A percentile compares a stretch with the other conserved stretches of the same genome.
Evolutionary conservation across 2,113 vertebrate species (phyloP).

Genomic region (Candoia aspera): DNA sequence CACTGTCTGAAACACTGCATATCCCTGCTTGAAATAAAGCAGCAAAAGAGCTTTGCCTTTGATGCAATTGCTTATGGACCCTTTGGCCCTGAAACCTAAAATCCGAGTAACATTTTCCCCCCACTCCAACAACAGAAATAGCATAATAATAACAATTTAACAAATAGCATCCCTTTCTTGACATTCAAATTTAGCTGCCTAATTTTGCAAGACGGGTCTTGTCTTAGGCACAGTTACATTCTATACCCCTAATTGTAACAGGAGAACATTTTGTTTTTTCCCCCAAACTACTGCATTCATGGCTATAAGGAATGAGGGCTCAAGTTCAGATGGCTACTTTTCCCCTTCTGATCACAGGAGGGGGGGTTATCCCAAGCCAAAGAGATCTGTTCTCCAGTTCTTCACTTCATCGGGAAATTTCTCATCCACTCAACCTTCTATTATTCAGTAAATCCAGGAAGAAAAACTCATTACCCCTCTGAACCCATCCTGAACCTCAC

Average conservation of each 20-base stretch:
- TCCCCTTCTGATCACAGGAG: not conserved
- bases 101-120: too few relatives aligned
- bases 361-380: not conserved
- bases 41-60: too few relatives aligned
- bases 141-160: too few relatives aligned
- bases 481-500: not conserved
- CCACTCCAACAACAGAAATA: too few relatives aligned
- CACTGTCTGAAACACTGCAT: not conserved
- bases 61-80: too few relatives aligned
- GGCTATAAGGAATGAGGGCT: not conserved
- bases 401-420: not conserved
- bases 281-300: not conserved
- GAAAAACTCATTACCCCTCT: not conserved
- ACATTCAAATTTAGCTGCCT: too few relatives aligned
- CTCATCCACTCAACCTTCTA: not conserved
- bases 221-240: too few relatives aligned
- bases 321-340: not conserved
- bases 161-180: too few relatives aligned
- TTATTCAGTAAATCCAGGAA: not conserved
- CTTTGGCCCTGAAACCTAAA: too few relatives aligned
- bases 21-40: not conserved
- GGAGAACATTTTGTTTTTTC: not conserved
- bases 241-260: too few relatives aligned
- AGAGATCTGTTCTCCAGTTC: not conserved
- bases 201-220: too few relatives aligned